These are phyloP conservation scores for Vultur gryphus DNA, from an alignment of 2,797 vertebrate genomes.

Conservation along the genomic window DNA sequence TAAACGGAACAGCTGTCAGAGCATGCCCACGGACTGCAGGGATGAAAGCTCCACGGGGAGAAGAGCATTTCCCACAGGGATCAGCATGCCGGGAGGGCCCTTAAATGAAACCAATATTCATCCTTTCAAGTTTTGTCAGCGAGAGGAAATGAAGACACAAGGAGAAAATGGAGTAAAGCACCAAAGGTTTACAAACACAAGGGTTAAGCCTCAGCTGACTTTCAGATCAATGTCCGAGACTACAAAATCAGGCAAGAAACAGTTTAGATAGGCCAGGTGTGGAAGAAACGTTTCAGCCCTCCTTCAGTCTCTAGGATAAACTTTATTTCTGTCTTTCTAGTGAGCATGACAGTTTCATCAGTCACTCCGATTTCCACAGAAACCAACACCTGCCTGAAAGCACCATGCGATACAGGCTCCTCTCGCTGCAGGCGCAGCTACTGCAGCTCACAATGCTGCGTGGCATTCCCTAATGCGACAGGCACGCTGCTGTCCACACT, in stretches of 20 bases:
- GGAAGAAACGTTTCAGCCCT: not conserved
- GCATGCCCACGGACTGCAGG: not conserved
- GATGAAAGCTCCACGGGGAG: not conserved
- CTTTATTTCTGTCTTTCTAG: not conserved
- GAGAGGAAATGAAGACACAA: not conserved
- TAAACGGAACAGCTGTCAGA: not conserved
- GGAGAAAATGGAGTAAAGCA: not conserved
- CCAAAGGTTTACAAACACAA: not conserved
- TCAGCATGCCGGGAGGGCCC: not conserved
- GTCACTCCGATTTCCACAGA: not conserved
- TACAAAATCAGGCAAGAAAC: not conserved
- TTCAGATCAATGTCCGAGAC: not conserved
- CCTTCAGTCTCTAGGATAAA: not conserved
- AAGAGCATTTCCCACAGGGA: not conserved
- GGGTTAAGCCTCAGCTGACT: not conserved
- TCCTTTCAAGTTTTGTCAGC: not conserved
- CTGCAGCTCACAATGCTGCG: not conserved
- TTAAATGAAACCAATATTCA: not conserved
- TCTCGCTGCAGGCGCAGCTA: not conserved
- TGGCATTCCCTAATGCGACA: not conserved
- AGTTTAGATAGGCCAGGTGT: not conserved
- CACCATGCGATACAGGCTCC: rapidly evolving
- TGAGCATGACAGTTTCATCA: not conserved
- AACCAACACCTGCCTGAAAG: not conserved
- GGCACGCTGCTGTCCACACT: too few species aligned